Evolutionary conservation across 2,113 vertebrate genomes (phyloP).

Genomic region (Datnioides undecimradiatus): DNA sequence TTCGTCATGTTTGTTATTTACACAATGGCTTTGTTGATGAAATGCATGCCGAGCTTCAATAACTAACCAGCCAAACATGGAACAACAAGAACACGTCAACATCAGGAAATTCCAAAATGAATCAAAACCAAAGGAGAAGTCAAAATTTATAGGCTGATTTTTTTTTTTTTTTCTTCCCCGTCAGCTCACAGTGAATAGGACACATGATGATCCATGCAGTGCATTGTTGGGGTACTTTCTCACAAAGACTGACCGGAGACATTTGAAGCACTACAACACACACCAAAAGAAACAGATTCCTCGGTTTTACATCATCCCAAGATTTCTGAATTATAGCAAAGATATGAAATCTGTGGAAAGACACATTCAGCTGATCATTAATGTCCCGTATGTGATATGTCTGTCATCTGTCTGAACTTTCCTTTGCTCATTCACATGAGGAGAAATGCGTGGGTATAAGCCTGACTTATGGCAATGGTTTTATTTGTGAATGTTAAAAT

Average conservation of each 20-base stretch:
- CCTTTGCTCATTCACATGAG: constrained; percentile 30
- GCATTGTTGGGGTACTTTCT: constrained; percentile 82
- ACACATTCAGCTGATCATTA: constrained; percentile 79
- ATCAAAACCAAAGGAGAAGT: constrained; percentile 43
- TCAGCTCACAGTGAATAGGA: constrained; percentile 90
- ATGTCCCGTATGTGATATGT: constrained; percentile 72
- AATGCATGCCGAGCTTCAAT: constrained; percentile 89
- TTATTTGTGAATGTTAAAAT: constrained; percentile 78
- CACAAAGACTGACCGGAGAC: constrained; percentile 77
- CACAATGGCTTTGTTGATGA: constrained; percentile 85
- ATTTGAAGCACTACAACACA: constrained; percentile 86
- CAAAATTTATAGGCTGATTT: constrained; percentile 81
- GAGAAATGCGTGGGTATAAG: constrained; percentile 53
- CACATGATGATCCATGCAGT: constrained; percentile 89
- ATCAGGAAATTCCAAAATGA: constrained; percentile 77
- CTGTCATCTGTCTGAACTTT: constrained; percentile 32
- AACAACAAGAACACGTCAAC: constrained; percentile 83
- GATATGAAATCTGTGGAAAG: constrained; percentile 77
- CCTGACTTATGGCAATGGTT: constrained; percentile 66
- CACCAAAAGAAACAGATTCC: constrained; percentile 80
- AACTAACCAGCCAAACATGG: constrained; percentile 85
- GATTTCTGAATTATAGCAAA: constrained; percentile 87
- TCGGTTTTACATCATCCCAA: constrained; percentile 85
- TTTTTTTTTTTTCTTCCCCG: constrained; percentile 43
- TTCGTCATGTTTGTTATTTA: constrained; percentile 76